Conservation (phyloP, 2,888 invertebrate genomes). For the Caenorhabditis sp. region DNA sequence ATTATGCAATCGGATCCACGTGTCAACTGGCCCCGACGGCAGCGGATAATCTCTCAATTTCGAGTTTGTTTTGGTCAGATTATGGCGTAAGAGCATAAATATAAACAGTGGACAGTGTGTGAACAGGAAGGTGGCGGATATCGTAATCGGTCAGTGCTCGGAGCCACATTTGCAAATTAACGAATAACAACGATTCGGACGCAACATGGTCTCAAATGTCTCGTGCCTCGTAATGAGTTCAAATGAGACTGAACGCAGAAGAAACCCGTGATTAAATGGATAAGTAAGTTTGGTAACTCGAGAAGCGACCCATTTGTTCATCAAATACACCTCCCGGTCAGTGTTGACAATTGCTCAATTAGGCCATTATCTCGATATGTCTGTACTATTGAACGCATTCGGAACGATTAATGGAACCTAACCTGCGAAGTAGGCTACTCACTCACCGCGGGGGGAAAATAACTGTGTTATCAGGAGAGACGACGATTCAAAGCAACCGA, state of each 20-base stretch:
- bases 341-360: no score
- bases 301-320: conserved; percentile 6
- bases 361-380: no score
- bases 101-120: neutral
- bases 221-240: neutral
- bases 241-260: neutral
- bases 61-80: neutral
- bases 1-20: conserved; percentile 36
- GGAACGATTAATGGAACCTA: no score
- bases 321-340: neutral
- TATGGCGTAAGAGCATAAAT: neutral
- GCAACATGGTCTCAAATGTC: conserved; percentile 2
- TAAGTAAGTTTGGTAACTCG: conserved; percentile 8
- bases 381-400: no score
- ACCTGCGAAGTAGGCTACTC: no score
- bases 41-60: neutral
- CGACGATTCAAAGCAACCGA: no score
- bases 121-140: neutral
- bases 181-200: no score
- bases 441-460: no score
- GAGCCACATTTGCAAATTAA: no score
- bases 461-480: no score
- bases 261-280: conserved; percentile 4
- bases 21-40: conserved; percentile 15
- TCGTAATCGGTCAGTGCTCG: no score